phyloP scores from a whole-genome alignment of 2,797 vertebrate species.

The Bovichtus variegatus region DNA sequence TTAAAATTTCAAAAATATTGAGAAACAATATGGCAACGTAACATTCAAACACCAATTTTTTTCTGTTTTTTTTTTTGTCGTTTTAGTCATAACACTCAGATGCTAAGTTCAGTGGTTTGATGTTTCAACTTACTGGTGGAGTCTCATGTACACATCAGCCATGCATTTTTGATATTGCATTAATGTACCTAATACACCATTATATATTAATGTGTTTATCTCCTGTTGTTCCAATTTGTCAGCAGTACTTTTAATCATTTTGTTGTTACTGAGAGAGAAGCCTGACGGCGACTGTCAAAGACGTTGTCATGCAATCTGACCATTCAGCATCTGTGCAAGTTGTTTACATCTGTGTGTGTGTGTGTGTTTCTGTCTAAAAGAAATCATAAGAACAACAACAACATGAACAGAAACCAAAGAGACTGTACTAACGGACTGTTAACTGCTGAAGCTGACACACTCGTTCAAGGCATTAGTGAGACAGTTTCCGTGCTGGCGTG shows the following conservation, averaged over 20 bases:
- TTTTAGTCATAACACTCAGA: constrained; percentile 75
- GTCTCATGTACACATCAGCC: constrained; percentile 80
- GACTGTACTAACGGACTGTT: constrained; percentile 72
- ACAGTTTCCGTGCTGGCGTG: constrained; percentile 83
- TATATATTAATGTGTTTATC: constrained; percentile 70
- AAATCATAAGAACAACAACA: constrained; percentile 65
- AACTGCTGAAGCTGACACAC: constrained; percentile 81
- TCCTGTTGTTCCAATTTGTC: constrained; percentile 64
- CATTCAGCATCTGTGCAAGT: constrained; percentile 66
- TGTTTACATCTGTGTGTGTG: constrained; percentile 42
- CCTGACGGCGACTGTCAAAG: constrained; percentile 61
- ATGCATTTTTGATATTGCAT: constrained; percentile 85
- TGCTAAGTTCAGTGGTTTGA: constrained; percentile 78
- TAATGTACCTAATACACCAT: constrained; percentile 75
- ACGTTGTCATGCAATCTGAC: constrained; percentile 76
- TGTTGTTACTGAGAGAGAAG: constrained; percentile 53
- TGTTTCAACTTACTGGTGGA: constrained; percentile 78
- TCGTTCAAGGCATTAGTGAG: constrained; percentile 85
- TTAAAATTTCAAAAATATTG: constrained; percentile 76
- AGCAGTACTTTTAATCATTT: constrained; percentile 33
- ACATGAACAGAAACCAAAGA: constrained; percentile 70
- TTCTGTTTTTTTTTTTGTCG: constrained; percentile 17
- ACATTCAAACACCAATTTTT: constrained; percentile 80
- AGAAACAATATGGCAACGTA: constrained; percentile 85
- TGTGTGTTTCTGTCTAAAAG: constrained; percentile 45